Evolutionary conservation across 2,888 invertebrate species (phyloP), one percentile per base, ranked within the genome.

Genomic region (Phengaris alcon): DNA sequence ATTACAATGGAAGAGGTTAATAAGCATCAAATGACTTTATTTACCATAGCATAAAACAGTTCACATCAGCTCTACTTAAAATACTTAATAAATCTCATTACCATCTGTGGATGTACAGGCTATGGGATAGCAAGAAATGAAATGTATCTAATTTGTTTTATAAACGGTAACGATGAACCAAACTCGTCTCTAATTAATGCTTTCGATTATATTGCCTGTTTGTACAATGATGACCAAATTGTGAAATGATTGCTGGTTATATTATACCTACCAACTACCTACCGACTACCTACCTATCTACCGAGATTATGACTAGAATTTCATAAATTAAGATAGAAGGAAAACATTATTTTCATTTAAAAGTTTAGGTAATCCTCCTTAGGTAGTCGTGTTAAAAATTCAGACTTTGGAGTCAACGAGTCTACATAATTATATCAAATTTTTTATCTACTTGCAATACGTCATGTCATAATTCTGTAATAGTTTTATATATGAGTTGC

Each of bases 21-120:
- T 9, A 6, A 22, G 10, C 64, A 7, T 35, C 8, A 35, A 10
- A 22, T 35, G 22, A 64, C 64, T 68, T 68, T 69, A 48, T 69
- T 48, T 48, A 48, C 8, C n/a, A 48, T 48, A 10, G 10, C 1
- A 69, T 69, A 48, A 69, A 69, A 69, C n/a, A 3, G 69, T 69
- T 69, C 15, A 48, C 15, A 51, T 69, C 15, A 22, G 51, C 15
- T 46, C 48, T 48, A 15, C 48, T 68, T 46, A 68, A 68, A 68
- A 68, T 68, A 68, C 68, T n/a, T 68, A 22, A 22, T 6, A 68
- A 46, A 68, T 68, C 15, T n/a, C 64, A 64, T 64, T 35, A 35
- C 35, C 64, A 35, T 48, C 51, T 69, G n/a, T 69, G 69, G 13
- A 7, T 46, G 8, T 69, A 7, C 51, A 69, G 64, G 6, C 68